Percentiles rank a stretch among this genome's conserved stretches.
Conservation (phyloP, 2,888 invertebrate genomes). For the Ischnus inquisitorius region DNA sequence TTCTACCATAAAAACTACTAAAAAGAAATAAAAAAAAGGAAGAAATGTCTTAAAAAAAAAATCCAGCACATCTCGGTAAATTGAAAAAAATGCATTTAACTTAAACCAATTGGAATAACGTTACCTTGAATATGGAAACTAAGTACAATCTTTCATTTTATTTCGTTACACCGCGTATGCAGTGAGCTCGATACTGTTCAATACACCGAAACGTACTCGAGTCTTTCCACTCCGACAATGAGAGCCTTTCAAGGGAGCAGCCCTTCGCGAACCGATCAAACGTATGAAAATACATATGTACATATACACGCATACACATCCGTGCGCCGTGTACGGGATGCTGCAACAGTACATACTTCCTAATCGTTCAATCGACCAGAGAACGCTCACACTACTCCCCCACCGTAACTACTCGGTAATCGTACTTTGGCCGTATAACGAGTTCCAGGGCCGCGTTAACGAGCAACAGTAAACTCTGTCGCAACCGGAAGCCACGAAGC, state of each 20-base stretch:
- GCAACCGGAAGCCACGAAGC: slow-evolving; percentile 54
- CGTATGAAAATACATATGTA: slow-evolving; percentile 14
- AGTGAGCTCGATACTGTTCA: not conserved
- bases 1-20: not conserved
- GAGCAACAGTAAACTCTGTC: slow-evolving; percentile 57
- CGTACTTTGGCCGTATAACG: slow-evolving; percentile 56
- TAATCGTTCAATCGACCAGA: slow-evolving; percentile 67
- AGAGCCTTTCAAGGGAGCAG: not conserved
- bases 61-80: not conserved
- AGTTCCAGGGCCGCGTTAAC: slow-evolving; percentile 55
- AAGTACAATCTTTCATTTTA: not conserved
- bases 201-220: slow-evolving; percentile 9
- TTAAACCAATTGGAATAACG: not conserved
- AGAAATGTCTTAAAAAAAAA: not conserved
- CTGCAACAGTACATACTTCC: slow-evolving; percentile 35
- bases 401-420: slow-evolving; percentile 45
- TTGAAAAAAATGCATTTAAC: not conserved
- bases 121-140: not conserved
- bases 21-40: not conserved
- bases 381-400: slow-evolving; percentile 31
- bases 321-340: not conserved
- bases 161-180: not conserved
- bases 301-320: not conserved
- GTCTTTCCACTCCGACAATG: slow-evolving; percentile 23
- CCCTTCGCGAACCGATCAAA: slow-evolving; percentile 11